These are phyloP conservation scores for Saxidomus purpurata DNA, from an alignment of 1,140 invertebrate species.

Conservation along the genomic window DNA sequence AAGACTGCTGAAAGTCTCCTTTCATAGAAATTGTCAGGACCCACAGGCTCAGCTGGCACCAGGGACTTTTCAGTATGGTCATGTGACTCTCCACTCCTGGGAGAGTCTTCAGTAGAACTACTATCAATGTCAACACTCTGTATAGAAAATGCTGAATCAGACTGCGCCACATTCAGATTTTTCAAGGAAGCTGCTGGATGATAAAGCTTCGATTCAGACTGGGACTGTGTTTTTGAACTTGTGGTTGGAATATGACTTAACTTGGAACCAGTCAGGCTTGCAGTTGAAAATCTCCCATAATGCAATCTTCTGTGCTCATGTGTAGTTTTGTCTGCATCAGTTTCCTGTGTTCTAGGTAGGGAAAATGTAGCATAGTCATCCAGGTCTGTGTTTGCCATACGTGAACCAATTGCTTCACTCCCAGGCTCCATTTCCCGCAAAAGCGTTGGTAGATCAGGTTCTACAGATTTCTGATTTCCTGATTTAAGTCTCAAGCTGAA, in stretches of 20 bases:
- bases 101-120: conserved; percentile 56
- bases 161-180: conserved; percentile 51
- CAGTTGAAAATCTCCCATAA: conserved; percentile 60
- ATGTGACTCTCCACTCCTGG: background rate
- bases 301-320: conserved; percentile 32
- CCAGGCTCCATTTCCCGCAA: conserved; percentile 58
- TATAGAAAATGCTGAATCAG: conserved; percentile 64
- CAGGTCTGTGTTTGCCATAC: conserved; percentile 62
- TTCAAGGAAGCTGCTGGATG: conserved; percentile 9
- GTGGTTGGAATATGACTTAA: background rate
- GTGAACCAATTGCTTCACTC: conserved; percentile 59
- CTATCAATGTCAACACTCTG: conserved; percentile 52
- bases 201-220: conserved; percentile 45
- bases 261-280: conserved; percentile 1
- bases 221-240: background rate
- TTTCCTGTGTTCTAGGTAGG: conserved; percentile 2
- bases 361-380: conserved; percentile 66
- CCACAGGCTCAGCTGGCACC: background rate
- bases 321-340: background rate
- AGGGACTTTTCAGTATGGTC: background rate
- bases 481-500: conserved; percentile 41
- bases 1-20: conserved; percentile 49
- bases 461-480: background rate
- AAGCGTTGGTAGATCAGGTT: conserved; percentile 37
- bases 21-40: conserved; percentile 53